Evolutionary conservation across 2,113 vertebrate species (phyloP).

Genomic region (Pangasianodon hypophthalmus): DNA sequence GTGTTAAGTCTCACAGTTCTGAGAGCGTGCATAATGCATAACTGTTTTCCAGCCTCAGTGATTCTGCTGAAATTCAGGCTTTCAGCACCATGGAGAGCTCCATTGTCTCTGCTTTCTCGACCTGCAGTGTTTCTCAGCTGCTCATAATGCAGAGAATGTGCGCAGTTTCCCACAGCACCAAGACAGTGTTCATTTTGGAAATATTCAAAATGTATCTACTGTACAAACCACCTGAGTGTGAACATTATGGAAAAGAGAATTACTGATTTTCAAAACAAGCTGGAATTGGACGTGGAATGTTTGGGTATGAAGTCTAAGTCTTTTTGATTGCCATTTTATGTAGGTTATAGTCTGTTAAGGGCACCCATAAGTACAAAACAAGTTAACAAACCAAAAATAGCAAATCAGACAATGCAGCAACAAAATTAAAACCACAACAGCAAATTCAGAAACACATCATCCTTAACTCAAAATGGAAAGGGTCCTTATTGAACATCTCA

Average conservation of each 20-base stretch:
- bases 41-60: conserved; percentile 50
- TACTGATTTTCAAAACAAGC: conserved; percentile 3
- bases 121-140: conserved; percentile 36
- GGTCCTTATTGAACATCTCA: background rate
- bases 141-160: conserved; percentile 16
- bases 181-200: background rate
- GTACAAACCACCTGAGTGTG: background rate
- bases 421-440: background rate
- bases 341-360: background rate
- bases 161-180: background rate
- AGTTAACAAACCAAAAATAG: background rate
- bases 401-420: background rate
- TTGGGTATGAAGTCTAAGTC: background rate
- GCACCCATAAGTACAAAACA: background rate
- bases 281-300: background rate
- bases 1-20: conserved; percentile 60
- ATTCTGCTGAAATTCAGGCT: conserved; percentile 61
- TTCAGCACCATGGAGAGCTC: conserved; percentile 82
- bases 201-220: background rate
- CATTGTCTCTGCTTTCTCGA: background rate
- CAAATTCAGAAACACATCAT: background rate
- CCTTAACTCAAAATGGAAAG: background rate
- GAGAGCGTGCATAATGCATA: conserved; percentile 55
- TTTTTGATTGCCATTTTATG: background rate
- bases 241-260: background rate